Evolutionary conservation across 1,140 invertebrate genomes (phyloP), one percentile per base, ranked within the genome.

Genomic region (Andrena cerasifolii): DNA sequence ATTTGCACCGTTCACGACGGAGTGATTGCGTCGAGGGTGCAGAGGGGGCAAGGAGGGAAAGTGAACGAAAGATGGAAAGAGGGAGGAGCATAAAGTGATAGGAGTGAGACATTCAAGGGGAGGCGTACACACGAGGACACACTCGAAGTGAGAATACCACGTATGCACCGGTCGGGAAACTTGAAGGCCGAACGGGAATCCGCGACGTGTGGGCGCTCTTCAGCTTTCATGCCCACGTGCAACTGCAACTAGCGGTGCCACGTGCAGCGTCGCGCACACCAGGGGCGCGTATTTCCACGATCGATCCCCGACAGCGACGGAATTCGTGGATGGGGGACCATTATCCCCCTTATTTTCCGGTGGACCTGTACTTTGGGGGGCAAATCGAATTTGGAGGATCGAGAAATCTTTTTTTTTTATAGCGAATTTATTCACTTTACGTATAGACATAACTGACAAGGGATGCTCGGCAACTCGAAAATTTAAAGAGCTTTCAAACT

Each of bases 171-270:
- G 45, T 16, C 81, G 21, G 16, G 68, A 70, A 59, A 82, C 59
- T 83, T 71, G 82, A 84, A 84, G 82, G 82, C 65, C 82, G 71
- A 49, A 51, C 71, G 80, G 31, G 77, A 83, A 84, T 83, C 77
- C 65, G 49, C 53, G 77, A 83, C 61, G 71, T 76, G 82, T 84
- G 82, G 82, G 81, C 82, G 66, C 56, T 56, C 65, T 72, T 84
- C 61, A 21, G 36, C 51, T 56, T 47, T 73, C 49, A 47, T 78
- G 54, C 82, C 82, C 81, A 84, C 81, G 80, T 84, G 82, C 75
- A 43, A 65, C 76, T 36, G 79, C 63, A 53, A 53, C 56, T 28
- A 62, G 24, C 49, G 24, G 26, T 36, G 71, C 59, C 70, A 75
- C 76, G 77, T 79, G 80, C 76, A 79, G 26, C 62, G 65, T 56